Evolutionary conservation across 2,888 invertebrate species (phyloP), one percentile per base, ranked within the genome.

Genomic region (Epistrophe grossulariae): DNA sequence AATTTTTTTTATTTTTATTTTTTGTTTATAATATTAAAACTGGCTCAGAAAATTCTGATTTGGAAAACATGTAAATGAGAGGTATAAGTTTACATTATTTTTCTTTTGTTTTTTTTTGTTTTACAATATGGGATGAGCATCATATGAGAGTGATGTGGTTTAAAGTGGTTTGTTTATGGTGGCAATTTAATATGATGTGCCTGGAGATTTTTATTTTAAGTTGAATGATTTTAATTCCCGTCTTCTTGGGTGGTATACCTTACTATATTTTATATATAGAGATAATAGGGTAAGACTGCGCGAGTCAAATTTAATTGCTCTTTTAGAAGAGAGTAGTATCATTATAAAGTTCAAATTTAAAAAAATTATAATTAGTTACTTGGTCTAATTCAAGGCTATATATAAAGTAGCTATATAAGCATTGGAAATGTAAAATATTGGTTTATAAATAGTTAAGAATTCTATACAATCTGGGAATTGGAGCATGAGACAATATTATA

Each of bases 61-160:
- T 48, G 13, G 13, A 35, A 35, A 66, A 64, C 7, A 77, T 77
- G 68, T 24, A 77, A 77, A 77, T 77, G 35, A 68, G 55, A 24
- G 24, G 24, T 24, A 24, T 13, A 13, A 55, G 55, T 38, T 48
- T 24, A 52, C 28, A 24, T n/a, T 40, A 48, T 50, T 73, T 48
- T 60, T 24, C 3, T 24, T 24, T 24, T 50, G 60, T 48, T 60
- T 24, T 24, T 24, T 24, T 24, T 24, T 24, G 24, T 31, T 52
- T 55, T n/a, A 55, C 31, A 55, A 40, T n/a, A n/a, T 38, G 35
- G 40, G 52, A 70, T 55, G 68, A 52, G 38, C 8, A 13, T 5
- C 11, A 4, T 1, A 19, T 50, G 55, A 70, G 52, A 52, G 38
- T 55, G 70, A 70, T 70, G 38, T 38, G 52, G 15, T 3, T 19